Conservation (phyloP, 2,797 vertebrate genomes). For the Phaenicophaeus curvirostris region DNA sequence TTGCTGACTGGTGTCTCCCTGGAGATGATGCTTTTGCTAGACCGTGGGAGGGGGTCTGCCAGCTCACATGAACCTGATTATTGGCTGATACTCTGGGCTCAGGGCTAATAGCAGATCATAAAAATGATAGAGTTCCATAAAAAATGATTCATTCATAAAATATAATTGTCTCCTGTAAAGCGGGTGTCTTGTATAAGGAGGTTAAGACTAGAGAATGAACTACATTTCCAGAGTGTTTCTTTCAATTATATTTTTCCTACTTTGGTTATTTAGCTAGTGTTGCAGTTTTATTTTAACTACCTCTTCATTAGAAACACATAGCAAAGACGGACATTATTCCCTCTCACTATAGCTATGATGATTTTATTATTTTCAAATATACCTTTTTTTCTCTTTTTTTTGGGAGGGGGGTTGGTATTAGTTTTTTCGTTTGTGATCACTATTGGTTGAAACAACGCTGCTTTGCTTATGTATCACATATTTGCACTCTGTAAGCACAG, state of each 20-base stretch:
- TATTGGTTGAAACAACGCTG: background rate
- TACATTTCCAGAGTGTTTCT: background rate
- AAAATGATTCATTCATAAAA: background rate
- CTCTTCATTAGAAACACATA: background rate
- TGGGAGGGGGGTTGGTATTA: too few relatives aligned
- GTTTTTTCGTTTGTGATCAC: background rate
- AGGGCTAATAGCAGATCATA: background rate
- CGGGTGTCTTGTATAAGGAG: background rate
- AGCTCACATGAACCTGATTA: background rate
- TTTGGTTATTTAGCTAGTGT: background rate
- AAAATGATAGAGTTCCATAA: background rate
- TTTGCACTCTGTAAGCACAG: background rate
- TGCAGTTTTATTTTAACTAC: background rate
- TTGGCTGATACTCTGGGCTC: background rate
- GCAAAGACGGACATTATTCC: background rate
- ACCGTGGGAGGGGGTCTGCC: background rate
- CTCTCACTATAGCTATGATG: background rate
- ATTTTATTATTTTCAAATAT: background rate
- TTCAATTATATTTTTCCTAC: background rate
- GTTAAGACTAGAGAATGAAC: background rate
- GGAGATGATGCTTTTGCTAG: background rate
- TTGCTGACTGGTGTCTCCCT: background rate
- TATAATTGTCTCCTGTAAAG: background rate
- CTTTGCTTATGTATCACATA: background rate
- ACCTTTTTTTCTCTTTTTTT: background rate